Percentiles rank a stretch among this genome's conserved stretches.
phyloP scores from a whole-genome alignment of 1,140 invertebrate genomes.

The Arion vulgaris region DNA sequence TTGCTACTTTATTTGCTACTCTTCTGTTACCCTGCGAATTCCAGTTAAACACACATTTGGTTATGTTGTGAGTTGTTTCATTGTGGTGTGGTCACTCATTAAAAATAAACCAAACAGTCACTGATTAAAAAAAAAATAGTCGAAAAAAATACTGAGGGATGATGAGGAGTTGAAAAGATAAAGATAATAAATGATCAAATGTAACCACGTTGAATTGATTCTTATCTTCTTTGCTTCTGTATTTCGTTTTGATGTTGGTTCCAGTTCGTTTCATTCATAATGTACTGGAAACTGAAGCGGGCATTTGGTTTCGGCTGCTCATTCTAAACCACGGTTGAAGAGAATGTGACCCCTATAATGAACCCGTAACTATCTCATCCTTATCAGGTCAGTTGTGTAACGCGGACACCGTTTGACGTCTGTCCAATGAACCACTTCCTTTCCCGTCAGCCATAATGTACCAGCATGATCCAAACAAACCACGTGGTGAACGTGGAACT shows the following conservation, averaged over 20 bases:
- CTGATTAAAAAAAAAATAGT: too few species aligned
- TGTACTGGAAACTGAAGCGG: not conserved
- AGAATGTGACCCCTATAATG: conserved; percentile 13
- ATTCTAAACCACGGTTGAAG: not conserved
- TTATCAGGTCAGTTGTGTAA: conserved; percentile 23
- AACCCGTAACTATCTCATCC: not conserved
- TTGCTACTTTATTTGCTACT: too few species aligned
- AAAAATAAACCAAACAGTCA: too few species aligned
- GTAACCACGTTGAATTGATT: not conserved
- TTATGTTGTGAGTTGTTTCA: too few species aligned
- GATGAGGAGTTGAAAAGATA: not conserved
- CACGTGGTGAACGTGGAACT: conserved; percentile 25
- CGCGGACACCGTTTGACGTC: conserved; percentile 15
- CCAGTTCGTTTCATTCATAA: not conserved
- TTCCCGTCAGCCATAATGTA: conserved; percentile 12
- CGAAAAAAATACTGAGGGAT: too few species aligned
- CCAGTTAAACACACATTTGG: too few species aligned
- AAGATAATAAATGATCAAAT: not conserved
- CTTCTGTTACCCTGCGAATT: too few species aligned
- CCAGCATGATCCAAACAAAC: conserved; percentile 18
- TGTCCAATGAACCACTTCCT: not conserved
- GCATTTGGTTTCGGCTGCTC: not conserved
- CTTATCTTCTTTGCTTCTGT: not conserved
- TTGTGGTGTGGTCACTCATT: too few species aligned
- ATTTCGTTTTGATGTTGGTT: not conserved